phyloP scores from a whole-genome alignment of 1,140 invertebrate species.

The Bactericera cockerelli region DNA sequence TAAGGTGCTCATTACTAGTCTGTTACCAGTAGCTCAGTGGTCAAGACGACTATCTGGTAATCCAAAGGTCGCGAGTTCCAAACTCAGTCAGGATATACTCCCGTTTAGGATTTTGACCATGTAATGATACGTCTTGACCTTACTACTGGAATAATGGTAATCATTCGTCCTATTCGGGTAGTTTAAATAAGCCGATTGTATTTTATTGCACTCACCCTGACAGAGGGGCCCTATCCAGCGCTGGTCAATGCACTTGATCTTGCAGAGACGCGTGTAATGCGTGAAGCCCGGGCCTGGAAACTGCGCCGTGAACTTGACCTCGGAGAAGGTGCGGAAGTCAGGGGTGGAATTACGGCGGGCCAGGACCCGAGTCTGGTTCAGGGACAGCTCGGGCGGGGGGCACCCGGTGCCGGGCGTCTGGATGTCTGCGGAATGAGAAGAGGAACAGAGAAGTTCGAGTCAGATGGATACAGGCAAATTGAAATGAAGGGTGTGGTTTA shows the following conservation, averaged over 20 bases:
- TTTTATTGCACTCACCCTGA: constrained; percentile 36
- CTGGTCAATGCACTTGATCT: constrained; percentile 60
- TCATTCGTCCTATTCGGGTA: too few relatives aligned
- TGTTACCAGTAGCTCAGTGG: too few relatives aligned
- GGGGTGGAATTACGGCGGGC: constrained; percentile 19
- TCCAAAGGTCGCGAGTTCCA: too few relatives aligned
- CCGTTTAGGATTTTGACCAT: too few relatives aligned
- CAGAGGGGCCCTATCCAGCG: constrained; percentile 63
- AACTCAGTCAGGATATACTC: too few relatives aligned
- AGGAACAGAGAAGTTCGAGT: background rate
- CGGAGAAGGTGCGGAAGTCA: constrained; percentile 29
- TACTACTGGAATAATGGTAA: too few relatives aligned
- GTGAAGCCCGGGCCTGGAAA: constrained; percentile 33
- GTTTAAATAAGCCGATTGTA: too few relatives aligned
- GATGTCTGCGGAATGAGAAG: background rate
- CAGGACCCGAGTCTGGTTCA: constrained; percentile 21
- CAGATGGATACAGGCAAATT: background rate
- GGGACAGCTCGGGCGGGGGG: constrained; percentile 19
- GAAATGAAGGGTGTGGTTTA: background rate
- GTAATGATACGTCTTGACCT: too few relatives aligned
- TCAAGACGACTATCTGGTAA: too few relatives aligned
- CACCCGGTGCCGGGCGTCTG: constrained; percentile 17
- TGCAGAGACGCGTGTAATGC: constrained; percentile 45
- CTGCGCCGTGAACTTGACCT: constrained; percentile 44
- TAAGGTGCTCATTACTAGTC: too few relatives aligned